Conservation (phyloP, 2,113 vertebrate species). For the Chauna torquata region DNA sequence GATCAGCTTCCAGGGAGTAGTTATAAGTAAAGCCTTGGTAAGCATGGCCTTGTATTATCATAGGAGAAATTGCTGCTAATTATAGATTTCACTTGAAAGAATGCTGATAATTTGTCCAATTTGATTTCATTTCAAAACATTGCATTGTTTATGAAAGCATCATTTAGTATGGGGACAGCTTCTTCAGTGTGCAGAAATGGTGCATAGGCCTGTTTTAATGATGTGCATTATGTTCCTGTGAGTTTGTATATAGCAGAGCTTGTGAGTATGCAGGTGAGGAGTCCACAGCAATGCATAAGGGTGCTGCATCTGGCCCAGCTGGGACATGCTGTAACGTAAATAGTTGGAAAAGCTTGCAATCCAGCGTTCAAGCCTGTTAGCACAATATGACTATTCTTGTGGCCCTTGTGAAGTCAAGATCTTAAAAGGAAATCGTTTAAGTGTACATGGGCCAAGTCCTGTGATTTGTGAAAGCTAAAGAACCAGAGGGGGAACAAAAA, state of each 20-base stretch:
- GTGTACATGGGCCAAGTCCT: not conserved
- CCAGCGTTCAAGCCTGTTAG: not conserved
- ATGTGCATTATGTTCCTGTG: accelerated
- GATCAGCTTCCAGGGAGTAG: not conserved
- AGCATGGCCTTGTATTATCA: not conserved
- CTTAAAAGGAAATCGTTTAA: not conserved
- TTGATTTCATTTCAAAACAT: not conserved
- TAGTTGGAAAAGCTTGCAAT: not conserved
- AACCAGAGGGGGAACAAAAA: not conserved
- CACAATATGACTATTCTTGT: not conserved
- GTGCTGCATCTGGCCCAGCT: not conserved
- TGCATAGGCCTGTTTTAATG: not conserved
- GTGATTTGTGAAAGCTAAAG: not conserved
- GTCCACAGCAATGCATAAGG: not conserved
- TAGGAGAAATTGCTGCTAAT: not conserved
- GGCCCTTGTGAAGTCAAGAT: not conserved
- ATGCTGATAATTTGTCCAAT: not conserved
- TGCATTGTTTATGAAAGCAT: not conserved
- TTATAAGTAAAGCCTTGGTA: not conserved
- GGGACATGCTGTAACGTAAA: not conserved
- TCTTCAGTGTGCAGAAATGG: not conserved
- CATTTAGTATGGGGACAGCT: not conserved
- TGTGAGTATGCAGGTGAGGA: not conserved
- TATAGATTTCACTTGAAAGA: not conserved
- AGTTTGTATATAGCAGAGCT: not conserved